Evolutionary conservation across 2,797 vertebrate genomes (phyloP), one percentile per base, ranked within the genome.

Genomic region (Urosaurus nigricauda): DNA sequence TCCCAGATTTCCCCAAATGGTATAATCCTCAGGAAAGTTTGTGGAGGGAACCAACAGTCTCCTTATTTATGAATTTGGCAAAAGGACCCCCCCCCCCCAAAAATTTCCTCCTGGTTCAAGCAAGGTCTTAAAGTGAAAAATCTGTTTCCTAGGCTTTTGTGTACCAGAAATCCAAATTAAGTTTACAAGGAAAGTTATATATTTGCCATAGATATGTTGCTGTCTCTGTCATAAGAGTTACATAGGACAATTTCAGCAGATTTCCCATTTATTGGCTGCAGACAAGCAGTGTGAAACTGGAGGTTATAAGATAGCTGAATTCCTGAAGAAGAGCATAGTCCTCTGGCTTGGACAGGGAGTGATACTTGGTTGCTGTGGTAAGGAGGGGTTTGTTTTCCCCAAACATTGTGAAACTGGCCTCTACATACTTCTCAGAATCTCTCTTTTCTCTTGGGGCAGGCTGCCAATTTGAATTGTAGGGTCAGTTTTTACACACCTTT

Each of bases 341-440:
- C 47, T 58, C 65, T 68, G 83, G 43, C 40, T 37, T 63, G n/a
- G 80, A 40, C n/a, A 35, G 40, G n/a, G 26, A 73, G 3, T 71
- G 53, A 63, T 78, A 78, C 37, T 70, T 83, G 79, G 85, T 87
- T 90, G 63, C 80, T 87, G 85, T 58, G 74, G 60, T 73, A 87
- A 87, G 73, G 73, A 86, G 53, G 53, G n/a, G 35, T 79, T 78
- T 90, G 85, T 79, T 87, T 86, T 79, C 43, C 65, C 80, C 21
- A 84, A 87, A 79, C 73, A 71, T 51, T 73, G 82, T 88, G 80
- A 90, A 77, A 53, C 40, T 73, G 32, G 37, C 37, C 43, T 73
- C 75, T 26, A 63, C 6, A 79, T 79, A 58, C 85, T 87, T 90
- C 85, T 74, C 85, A 87, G 60, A 65, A 87, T 83, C 63, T 73